Evolutionary conservation across 30 jellyfish, hydroid and myxozoan genomes (phyloP).

Genomic region (Aurelia sp.): DNA sequence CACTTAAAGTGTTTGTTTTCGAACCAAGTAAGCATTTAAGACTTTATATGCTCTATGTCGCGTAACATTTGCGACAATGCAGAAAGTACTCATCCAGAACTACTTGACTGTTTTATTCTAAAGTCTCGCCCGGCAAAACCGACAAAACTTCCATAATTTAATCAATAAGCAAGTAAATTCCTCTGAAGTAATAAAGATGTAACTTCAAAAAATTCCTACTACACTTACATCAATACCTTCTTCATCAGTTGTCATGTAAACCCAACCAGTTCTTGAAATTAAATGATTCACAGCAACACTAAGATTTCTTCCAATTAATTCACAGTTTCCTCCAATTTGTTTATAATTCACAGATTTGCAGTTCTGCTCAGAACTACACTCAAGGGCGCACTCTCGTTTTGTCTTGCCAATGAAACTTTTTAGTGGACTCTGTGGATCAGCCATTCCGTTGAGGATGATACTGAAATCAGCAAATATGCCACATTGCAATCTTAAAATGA

Average conservation of each 20-base stretch:
- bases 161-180: no score
- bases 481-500: not conserved
- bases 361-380: conserved; percentile 19
- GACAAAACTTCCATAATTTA: no score
- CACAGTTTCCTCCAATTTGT: conserved; percentile 38
- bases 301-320: conserved; percentile 30
- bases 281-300: not conserved
- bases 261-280: conserved; percentile 26
- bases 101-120: no score
- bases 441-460: conserved; percentile 6
- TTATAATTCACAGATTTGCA: conserved; percentile 48
- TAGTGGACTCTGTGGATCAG: conserved; percentile 2
- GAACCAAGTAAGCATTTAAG: no score
- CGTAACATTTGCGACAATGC: no score
- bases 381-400: conserved; percentile 29
- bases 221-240: conserved; percentile 6
- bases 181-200: no score
- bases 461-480: conserved; percentile 18
- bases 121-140: no score
- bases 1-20: no score
- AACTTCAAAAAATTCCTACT: no score
- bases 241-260: conserved; percentile 32
- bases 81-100: no score
- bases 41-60: no score
- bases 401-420: conserved; percentile 24